phyloP scores from a whole-genome alignment of 2,113 vertebrate genomes.

The Microtus montanus region DNA sequence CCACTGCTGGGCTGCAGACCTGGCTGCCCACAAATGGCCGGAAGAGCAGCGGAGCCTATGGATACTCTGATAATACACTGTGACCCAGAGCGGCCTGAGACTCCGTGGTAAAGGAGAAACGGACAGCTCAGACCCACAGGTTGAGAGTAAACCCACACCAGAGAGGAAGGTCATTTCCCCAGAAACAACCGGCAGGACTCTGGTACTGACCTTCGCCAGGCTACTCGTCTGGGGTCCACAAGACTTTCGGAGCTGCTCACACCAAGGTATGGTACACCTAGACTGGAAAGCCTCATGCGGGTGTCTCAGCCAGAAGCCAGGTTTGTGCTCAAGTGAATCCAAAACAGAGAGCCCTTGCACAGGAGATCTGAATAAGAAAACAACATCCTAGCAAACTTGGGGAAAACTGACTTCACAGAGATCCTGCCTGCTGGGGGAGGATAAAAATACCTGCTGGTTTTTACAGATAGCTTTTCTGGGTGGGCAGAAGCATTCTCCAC shows the following conservation, averaged over 20 bases:
- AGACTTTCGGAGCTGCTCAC: background rate
- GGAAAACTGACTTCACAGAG: background rate
- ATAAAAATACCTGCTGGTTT: background rate
- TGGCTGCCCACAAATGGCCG: background rate
- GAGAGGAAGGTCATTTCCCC: no score
- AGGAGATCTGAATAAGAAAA: background rate
- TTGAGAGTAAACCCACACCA: background rate
- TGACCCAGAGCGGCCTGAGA: background rate
- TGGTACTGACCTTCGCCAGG: background rate
- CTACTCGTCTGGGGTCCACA: background rate
- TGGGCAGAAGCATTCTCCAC: background rate
- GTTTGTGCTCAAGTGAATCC: background rate
- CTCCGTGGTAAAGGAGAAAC: background rate
- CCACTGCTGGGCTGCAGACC: background rate
- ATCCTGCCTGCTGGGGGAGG: background rate
- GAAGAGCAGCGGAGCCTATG: background rate
- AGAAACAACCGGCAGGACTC: background rate
- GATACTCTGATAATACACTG: background rate
- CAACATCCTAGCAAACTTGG: background rate
- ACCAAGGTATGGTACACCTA: background rate
- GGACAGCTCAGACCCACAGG: background rate
- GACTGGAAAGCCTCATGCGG: background rate
- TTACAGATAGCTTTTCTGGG: background rate
- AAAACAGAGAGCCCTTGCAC: background rate
- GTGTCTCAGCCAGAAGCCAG: background rate